Evolutionary conservation across 2,113 vertebrate genomes (phyloP), one percentile per base, ranked within the genome.

Genomic region (Embiotoca jacksoni): DNA sequence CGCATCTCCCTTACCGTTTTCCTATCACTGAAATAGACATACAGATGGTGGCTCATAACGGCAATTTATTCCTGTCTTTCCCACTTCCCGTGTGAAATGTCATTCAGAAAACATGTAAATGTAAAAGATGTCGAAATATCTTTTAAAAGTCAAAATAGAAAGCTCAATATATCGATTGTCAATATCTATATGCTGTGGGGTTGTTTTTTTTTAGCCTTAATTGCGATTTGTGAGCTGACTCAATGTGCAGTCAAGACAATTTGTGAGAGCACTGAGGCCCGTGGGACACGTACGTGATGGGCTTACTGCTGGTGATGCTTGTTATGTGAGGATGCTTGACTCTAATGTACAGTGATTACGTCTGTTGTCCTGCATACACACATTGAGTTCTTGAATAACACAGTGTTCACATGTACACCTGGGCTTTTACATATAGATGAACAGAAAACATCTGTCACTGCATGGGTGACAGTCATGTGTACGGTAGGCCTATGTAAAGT

Each of bases 231-330:
- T 59, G 30, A 44, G 33, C n/a, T 71, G 46, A 60, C 35, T 66
- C 33, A 56, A n/a, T 58, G 44, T 57, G 50, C 49, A 47, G 54
- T 39, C 13, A 23, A 23, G 23, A 65, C 23, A 23, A 46, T 60
- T 71, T 50, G 33, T 58, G 32, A 53, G 23, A 63, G 44, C 39
- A 47, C 37, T 37, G 14, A 59, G 37, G 15, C 55, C 33, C 61
- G 71, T 75, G 62, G 53, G 59, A 80, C 13, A n/a, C 3, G 8
- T 41, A 64, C 10, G 44, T 58, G 46, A 71, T 31, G 56, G 14
- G 54, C 54, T 70, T 50, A 30, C 46, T 39, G 53, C 60, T 60
- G 30, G 46, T 60, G 33, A 32, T 61, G 60, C 31, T 23, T 23
- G 23, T 23, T 23, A 23, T 23, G 23, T 23, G 23, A 1, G 23